These are phyloP conservation scores for Paradoxurus hermaphroditus DNA, from an alignment of 2,113 vertebrate species.

Conservation along the genomic window DNA sequence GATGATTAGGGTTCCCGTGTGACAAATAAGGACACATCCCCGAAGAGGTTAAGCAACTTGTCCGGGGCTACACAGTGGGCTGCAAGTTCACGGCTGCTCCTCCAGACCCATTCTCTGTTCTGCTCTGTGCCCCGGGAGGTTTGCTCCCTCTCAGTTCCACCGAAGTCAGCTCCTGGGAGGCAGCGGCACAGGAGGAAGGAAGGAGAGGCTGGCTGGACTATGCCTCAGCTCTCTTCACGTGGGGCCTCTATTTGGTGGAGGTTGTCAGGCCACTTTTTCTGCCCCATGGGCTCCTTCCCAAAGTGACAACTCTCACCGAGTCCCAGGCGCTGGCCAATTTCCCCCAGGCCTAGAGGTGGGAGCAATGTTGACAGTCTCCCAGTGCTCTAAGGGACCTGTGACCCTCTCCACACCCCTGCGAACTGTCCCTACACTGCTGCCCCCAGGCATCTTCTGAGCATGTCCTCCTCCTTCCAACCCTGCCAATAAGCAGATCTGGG, in stretches of 20 bases:
- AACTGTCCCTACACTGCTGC: background rate
- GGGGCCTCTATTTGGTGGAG: background rate
- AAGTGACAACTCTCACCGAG: background rate
- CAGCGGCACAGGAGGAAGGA: background rate
- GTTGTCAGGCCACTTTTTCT: background rate
- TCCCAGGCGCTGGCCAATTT: background rate
- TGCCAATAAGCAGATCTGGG: background rate
- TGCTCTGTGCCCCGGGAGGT: background rate
- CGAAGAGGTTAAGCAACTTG: background rate
- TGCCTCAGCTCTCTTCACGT: background rate
- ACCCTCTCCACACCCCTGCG: background rate
- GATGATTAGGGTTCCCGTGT: background rate
- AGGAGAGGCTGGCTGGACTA: background rate
- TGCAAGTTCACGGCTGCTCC: background rate
- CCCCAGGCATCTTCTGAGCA: background rate
- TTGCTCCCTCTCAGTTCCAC: background rate
- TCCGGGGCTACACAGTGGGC: background rate
- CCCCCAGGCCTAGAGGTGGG: background rate
- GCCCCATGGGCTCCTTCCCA: background rate
- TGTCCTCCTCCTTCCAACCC: background rate
- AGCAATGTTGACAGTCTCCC: background rate
- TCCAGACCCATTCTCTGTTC: background rate
- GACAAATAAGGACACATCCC: background rate
- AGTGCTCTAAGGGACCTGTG: background rate
- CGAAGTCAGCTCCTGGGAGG: accelerated